phyloP scores from a whole-genome alignment of 2,797 vertebrate genomes.

The Mus spretus region DNA sequence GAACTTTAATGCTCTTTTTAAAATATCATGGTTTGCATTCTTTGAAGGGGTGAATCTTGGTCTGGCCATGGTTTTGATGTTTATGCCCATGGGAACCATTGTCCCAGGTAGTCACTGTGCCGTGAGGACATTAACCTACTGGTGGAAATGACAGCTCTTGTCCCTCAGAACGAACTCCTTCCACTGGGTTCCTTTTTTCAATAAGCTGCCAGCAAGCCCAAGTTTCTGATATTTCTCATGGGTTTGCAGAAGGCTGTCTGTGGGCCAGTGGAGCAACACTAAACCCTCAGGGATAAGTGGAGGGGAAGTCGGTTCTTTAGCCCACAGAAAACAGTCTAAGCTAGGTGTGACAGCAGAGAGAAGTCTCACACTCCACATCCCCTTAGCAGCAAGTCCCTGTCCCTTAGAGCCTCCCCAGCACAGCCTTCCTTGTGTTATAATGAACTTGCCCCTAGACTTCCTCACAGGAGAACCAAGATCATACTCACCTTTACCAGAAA shows the following conservation, averaged over 20 bases:
- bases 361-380: neutral
- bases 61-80: neutral
- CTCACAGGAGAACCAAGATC: neutral
- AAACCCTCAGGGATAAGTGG: neutral
- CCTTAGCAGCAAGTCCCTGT: fast-evolving
- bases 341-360: neutral
- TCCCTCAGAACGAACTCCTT: constrained; percentile 1
- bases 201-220: neutral
- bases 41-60: neutral
- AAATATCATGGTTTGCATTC: neutral
- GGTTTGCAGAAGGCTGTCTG: constrained; percentile 10
- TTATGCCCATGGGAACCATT: neutral
- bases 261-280: neutral
- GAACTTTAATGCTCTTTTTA: neutral
- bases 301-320: neutral
- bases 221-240: neutral
- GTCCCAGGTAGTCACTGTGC: neutral
- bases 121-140: neutral
- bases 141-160: neutral
- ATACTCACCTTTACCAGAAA: constrained; percentile 1
- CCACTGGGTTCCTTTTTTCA: neutral
- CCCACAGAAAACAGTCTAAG: neutral
- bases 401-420: neutral
- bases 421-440: neutral
- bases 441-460: neutral